Conservation (phyloP, 2,888 invertebrate genomes). For the Drosophila prolongata region DNA sequence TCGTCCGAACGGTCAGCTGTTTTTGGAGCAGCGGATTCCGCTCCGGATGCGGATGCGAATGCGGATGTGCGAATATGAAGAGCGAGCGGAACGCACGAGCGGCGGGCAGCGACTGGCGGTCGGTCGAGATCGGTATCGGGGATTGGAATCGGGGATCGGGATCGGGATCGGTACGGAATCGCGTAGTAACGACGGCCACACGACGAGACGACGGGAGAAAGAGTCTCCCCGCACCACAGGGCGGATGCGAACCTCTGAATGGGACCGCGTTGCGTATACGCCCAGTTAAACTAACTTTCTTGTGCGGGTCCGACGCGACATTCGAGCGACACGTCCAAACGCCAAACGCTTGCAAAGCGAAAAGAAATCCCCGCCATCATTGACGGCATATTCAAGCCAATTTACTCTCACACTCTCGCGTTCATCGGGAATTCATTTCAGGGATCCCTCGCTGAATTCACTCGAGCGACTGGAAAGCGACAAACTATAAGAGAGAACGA, state of each 20-base stretch:
- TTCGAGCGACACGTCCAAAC: constrained; percentile 75
- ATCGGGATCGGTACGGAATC: constrained; percentile 42
- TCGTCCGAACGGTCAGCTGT: constrained; percentile 21
- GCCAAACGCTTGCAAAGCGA: constrained; percentile 77
- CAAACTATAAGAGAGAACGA: constrained; percentile 14
- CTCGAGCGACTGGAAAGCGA: constrained; percentile 62
- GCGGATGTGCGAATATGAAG: constrained; percentile 39
- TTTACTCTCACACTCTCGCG: constrained; percentile 21
- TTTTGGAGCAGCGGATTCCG: constrained; percentile 15
- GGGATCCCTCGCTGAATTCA: constrained; percentile 66
- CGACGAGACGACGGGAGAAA: constrained; percentile 8
- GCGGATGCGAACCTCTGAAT: constrained; percentile 24
- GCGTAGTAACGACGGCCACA: constrained; percentile 37
- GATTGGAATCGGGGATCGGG: constrained; percentile 28
- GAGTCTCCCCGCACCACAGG: constrained; percentile 12
- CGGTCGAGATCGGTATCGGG: constrained; percentile 32
- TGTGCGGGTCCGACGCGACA: constrained; percentile 60
- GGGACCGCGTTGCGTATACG: constrained; percentile 61
- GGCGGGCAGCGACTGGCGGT: constrained; percentile 69
- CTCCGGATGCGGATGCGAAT: constrained; percentile 33
- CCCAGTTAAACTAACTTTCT: constrained; percentile 62
- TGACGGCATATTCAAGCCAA: constrained; percentile 46
- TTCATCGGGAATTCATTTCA: constrained; percentile 22
- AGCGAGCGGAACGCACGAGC: constrained; percentile 71
- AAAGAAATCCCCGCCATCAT: constrained; percentile 61